These are phyloP conservation scores for Sipunculus nudus DNA, from an alignment of 2,888 invertebrate genomes.

Conservation along the genomic window DNA sequence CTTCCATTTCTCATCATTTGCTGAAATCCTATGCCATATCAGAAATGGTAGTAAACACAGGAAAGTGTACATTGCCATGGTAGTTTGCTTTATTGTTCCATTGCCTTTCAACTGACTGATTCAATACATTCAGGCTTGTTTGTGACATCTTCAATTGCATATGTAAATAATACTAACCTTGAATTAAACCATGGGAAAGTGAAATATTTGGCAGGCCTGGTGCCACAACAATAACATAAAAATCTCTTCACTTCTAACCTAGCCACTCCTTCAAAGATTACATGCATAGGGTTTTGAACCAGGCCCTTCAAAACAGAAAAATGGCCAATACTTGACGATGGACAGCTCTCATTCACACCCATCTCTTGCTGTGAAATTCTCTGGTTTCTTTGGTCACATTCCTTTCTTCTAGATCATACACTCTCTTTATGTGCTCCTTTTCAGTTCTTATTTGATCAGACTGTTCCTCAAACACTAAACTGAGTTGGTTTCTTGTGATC, in stretches of 20 bases:
- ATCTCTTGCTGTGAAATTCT: constrained; percentile 25
- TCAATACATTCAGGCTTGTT: too few species aligned
- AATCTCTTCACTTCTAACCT: constrained; percentile 12
- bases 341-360: constrained; percentile 20
- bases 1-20: too few species aligned
- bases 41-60: too few species aligned
- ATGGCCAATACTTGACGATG: constrained; percentile 1
- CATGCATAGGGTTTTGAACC: constrained; percentile 23
- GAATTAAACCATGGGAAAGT: constrained; percentile 4
- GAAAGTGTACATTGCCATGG: too few species aligned
- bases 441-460: constrained; percentile 4
- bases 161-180: too few species aligned
- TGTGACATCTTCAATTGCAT: too few species aligned
- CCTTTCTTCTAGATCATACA: constrained; percentile 1
- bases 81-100: too few species aligned
- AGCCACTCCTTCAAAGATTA: constrained; percentile 23
- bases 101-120: too few species aligned
- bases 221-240: background rate
- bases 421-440: constrained; percentile 11
- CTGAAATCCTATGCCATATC: too few species aligned
- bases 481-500: background rate
- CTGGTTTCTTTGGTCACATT: background rate
- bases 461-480: background rate
- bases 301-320: constrained; percentile 11
- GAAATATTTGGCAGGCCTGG: background rate